phyloP scores from a whole-genome alignment of 2,888 invertebrate genomes.

The Chirona hameri region DNA sequence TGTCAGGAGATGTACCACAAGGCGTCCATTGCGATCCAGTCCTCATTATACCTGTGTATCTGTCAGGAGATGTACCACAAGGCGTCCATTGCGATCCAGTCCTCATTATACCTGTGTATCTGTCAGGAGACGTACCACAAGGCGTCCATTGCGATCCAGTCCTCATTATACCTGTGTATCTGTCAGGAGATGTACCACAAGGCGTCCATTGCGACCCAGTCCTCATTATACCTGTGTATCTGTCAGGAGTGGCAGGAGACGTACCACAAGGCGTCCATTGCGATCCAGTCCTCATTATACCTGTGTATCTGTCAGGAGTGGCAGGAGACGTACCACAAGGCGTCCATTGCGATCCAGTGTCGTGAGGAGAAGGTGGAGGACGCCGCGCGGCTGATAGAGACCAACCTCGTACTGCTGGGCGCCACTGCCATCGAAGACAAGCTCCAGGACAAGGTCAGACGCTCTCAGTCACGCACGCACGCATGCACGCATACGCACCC shows the following conservation, averaged over 20 bases:
- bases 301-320: slow-evolving; percentile 60
- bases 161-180: no score
- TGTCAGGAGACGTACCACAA: slow-evolving; percentile 72
- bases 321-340: slow-evolving; percentile 81
- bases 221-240: no score
- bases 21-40: slow-evolving; percentile 74
- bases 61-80: slow-evolving; percentile 72
- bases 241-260: slow-evolving; percentile 73
- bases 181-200: slow-evolving; percentile 72
- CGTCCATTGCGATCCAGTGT: slow-evolving; percentile 73
- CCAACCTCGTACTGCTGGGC: slow-evolving; percentile 79
- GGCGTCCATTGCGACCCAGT: slow-evolving; percentile 74
- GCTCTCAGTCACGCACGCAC: no score
- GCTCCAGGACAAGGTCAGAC: slow-evolving; percentile 66
- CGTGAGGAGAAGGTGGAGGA: slow-evolving; percentile 86
- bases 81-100: slow-evolving; percentile 74
- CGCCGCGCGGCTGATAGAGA: slow-evolving; percentile 88
- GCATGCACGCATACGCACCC: no score
- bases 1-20: slow-evolving; percentile 72
- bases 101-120: no score
- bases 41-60: no score
- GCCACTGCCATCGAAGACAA: slow-evolving; percentile 99
- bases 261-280: slow-evolving; percentile 78
- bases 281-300: slow-evolving; percentile 58
- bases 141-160: slow-evolving; percentile 74